phyloP scores from a whole-genome alignment of 2,888 invertebrate species.

The Rotaria sp. region DNA sequence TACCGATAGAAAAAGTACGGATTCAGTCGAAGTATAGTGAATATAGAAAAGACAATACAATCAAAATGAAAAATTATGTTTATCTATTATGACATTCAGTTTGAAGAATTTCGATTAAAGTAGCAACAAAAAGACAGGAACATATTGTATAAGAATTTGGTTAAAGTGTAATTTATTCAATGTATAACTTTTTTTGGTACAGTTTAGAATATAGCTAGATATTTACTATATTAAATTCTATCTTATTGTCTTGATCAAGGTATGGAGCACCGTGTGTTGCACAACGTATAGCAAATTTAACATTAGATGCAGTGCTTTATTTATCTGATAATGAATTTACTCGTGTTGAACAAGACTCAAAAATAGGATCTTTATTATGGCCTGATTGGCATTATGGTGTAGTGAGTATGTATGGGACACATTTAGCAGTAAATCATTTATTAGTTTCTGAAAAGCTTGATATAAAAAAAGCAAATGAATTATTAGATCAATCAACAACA shows the following conservation, averaged over 20 bases:
- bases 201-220: no score
- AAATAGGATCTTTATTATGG: conserved; percentile 37
- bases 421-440: conserved; percentile 36
- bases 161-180: no score
- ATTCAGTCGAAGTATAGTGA: no score
- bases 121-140: no score
- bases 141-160: no score
- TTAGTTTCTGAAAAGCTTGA: conserved; percentile 29
- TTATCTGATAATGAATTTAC: conserved; percentile 36
- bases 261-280: background rate
- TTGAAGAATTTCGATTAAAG: no score
- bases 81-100: no score
- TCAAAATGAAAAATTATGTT: no score
- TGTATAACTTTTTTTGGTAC: no score
- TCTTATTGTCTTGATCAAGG: background rate
- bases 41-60: no score
- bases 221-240: no score
- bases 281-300: background rate
- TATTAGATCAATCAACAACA: conserved; percentile 33
- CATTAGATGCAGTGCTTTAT: conserved; percentile 33
- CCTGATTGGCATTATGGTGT: conserved; percentile 41
- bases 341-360: conserved; percentile 27
- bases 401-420: conserved; percentile 34
- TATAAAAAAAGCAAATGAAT: conserved; percentile 29
- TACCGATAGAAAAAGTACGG: no score